Evolutionary conservation across 2,113 vertebrate species (phyloP).

Genomic region (Bos indicus): DNA sequence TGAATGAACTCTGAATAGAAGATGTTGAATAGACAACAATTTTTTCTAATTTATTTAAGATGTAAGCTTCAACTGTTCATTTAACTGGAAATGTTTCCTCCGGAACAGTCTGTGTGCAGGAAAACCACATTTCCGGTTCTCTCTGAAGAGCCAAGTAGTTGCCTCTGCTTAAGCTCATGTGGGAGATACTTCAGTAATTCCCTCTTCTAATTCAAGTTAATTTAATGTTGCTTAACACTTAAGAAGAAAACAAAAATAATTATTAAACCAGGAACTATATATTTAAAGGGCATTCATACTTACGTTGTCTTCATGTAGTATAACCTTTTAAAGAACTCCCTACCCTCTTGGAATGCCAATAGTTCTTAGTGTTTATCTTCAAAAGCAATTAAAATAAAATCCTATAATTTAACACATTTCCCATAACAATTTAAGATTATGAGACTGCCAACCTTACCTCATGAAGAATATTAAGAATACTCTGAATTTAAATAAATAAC

Average conservation of each 20-base stretch:
- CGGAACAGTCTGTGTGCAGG: conserved; percentile 50
- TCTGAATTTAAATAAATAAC: background rate
- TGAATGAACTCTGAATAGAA: conserved; percentile 76
- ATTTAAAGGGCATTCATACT: background rate
- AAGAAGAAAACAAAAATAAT: background rate
- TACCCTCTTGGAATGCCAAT: background rate
- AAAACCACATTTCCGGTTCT: conserved; percentile 59
- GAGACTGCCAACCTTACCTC: background rate
- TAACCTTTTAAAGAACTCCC: background rate
- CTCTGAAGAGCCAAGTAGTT: conserved; percentile 61
- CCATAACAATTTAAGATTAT: background rate
- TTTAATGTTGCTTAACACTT: conserved; percentile 39
- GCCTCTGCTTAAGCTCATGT: conserved; percentile 41
- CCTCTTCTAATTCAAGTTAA: conserved; percentile 28
- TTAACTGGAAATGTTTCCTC: conserved; percentile 73
- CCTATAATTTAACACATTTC: background rate
- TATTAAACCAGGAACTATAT: background rate
- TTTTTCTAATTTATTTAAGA: conserved; percentile 70
- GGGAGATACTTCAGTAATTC: conserved; percentile 25
- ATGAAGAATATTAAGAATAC: background rate
- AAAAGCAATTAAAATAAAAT: background rate
- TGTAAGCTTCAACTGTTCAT: conserved; percentile 73
- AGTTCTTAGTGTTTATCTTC: background rate
- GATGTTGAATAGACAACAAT: conserved; percentile 66
- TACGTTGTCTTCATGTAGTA: background rate